Percentiles rank a stretch among this genome's conserved stretches.
Evolutionary conservation across 2,888 invertebrate genomes (phyloP).

Genomic region (Cremastinae sp.): DNA sequence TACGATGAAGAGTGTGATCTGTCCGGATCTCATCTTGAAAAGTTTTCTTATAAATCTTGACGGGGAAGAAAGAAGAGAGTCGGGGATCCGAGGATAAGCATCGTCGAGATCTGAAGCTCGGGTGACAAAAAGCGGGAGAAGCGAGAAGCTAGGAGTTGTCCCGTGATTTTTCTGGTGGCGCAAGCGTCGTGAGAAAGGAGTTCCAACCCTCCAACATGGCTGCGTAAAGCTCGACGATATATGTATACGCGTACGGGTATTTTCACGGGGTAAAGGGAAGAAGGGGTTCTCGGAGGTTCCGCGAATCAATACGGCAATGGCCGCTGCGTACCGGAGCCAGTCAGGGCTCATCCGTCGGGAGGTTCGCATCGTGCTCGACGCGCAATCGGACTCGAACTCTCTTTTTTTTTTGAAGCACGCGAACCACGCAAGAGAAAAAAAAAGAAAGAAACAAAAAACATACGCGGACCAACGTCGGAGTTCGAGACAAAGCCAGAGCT

Average conservation of each 20-base stretch:
- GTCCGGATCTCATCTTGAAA: no score
- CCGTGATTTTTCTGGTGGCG: slow-evolving; percentile 11
- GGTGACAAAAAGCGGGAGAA: neutral
- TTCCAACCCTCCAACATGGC: slow-evolving; percentile 3
- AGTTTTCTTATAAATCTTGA: no score
- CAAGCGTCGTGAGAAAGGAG: slow-evolving; percentile 30
- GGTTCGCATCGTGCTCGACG: slow-evolving; percentile 66
- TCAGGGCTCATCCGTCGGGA: slow-evolving; percentile 76
- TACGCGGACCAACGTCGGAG: neutral
- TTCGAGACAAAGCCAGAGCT: neutral
- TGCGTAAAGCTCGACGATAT: neutral
- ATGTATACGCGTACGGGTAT: neutral
- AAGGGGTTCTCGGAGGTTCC: slow-evolving; percentile 54
- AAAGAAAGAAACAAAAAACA: slow-evolving; percentile 5
- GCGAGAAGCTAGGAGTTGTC: slow-evolving; percentile 18
- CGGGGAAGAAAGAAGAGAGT: neutral
- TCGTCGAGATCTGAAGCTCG: neutral
- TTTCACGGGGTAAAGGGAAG: neutral
- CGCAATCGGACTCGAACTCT: slow-evolving; percentile 35
- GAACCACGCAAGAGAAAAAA: slow-evolving; percentile 13
- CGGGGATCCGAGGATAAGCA: neutral
- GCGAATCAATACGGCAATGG: slow-evolving; percentile 79
- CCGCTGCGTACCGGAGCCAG: slow-evolving; percentile 75
- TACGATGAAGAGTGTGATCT: no score
- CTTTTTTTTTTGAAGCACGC: slow-evolving; percentile 22